A percentile compares a stretch with the other conserved stretches of the same genome.
Evolutionary conservation across 37 sponge, comb jelly and placozoan species (phyloP).

Genomic region (Dysidea cf. avara): DNA sequence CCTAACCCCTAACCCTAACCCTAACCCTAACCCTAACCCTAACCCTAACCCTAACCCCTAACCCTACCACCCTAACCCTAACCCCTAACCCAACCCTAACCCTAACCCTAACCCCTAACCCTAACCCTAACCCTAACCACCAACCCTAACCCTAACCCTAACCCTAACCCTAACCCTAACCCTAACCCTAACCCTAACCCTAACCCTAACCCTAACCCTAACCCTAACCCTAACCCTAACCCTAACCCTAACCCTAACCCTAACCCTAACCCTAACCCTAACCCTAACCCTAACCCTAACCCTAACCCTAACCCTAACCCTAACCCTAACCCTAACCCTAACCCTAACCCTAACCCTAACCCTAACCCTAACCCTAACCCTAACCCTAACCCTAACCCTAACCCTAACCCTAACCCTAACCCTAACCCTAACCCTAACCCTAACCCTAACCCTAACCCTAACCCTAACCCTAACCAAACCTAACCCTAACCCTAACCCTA

Average conservation of each 20-base stretch:
- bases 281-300: slow-evolving; percentile 23
- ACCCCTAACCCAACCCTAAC: slow-evolving; percentile 18
- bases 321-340: slow-evolving; percentile 23
- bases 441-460: slow-evolving; percentile 23
- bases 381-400: slow-evolving; percentile 23
- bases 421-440: slow-evolving; percentile 23
- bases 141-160: slow-evolving; percentile 21
- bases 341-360: slow-evolving; percentile 23
- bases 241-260: slow-evolving; percentile 19
- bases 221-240: slow-evolving; percentile 13
- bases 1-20: slow-evolving; percentile 57
- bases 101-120: too few species aligned
- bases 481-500: slow-evolving; percentile 23
- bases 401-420: slow-evolving; percentile 23
- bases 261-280: slow-evolving; percentile 23
- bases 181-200: slow-evolving; percentile 23
- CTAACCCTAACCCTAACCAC: not conserved
- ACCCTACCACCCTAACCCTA: slow-evolving; percentile 54
- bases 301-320: slow-evolving; percentile 23
- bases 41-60: slow-evolving; percentile 64
- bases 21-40: slow-evolving; percentile 67
- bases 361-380: slow-evolving; percentile 23
- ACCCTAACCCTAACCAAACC: slow-evolving; percentile 21
- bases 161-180: slow-evolving; percentile 23
- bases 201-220: slow-evolving; percentile 23